A percentile compares a stretch with the other conserved stretches of the same genome.
Conservation (phyloP, 1,140 invertebrate species). For the Sitophilus oryzae region DNA sequence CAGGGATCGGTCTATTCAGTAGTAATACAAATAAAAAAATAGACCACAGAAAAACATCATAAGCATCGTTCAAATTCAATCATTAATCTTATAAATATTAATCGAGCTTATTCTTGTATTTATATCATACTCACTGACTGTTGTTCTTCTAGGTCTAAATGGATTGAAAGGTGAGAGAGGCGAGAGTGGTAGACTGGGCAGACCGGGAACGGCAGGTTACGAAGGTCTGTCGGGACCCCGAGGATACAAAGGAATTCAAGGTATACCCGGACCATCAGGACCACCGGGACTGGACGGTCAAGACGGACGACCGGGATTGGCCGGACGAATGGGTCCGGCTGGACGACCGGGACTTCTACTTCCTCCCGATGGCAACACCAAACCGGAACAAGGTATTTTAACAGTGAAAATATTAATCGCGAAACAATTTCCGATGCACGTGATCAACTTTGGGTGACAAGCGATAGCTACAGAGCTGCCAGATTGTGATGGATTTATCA, state of each 20-base stretch:
- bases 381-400: constrained; percentile 13
- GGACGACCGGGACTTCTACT: constrained; percentile 46
- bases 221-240: constrained; percentile 45
- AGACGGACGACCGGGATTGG: constrained; percentile 47
- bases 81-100: no score
- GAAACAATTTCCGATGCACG: no score
- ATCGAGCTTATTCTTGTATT: no score
- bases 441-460: no score
- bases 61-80: no score
- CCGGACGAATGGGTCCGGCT: constrained; percentile 49
- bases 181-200: constrained; percentile 44
- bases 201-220: constrained; percentile 52
- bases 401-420: no score
- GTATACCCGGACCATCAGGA: constrained; percentile 60
- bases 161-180: constrained; percentile 48
- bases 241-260: constrained; percentile 56
- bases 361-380: constrained; percentile 11
- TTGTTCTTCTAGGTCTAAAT: constrained; percentile 37
- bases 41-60: no score
- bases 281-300: constrained; percentile 45
- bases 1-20: no score
- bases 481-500: no score
- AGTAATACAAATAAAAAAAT: no score
- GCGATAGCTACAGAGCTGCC: no score
- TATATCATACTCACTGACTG: no score